phyloP scores from a whole-genome alignment of 2,797 vertebrate genomes.

The Spinibarbus caldwelli region DNA sequence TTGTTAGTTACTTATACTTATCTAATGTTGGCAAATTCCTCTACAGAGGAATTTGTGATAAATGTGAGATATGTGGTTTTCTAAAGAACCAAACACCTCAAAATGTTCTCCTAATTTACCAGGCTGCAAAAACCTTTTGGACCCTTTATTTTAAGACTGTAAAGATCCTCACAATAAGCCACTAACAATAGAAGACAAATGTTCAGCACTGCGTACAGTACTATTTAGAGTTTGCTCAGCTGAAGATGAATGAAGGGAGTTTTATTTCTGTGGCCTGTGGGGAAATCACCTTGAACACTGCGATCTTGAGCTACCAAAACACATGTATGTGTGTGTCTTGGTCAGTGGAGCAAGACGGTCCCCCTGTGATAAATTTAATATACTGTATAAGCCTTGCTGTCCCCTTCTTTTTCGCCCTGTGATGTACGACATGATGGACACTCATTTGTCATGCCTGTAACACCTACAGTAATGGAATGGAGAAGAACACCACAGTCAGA shows the following conservation, averaged over 20 bases:
- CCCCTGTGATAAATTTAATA: constrained; percentile 57
- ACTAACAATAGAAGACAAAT: constrained; percentile 28
- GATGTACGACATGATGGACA: constrained; percentile 66
- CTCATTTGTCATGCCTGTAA: constrained; percentile 67
- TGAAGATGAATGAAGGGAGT: constrained; percentile 25
- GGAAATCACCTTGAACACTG: constrained; percentile 47
- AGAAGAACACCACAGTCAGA: neutral
- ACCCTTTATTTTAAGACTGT: neutral
- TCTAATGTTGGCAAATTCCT: too few species aligned
- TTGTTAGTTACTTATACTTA: too few species aligned
- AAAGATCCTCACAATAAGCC: neutral
- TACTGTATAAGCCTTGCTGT: constrained; percentile 49
- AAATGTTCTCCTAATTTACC: neutral
- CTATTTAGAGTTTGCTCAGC: constrained; percentile 13
- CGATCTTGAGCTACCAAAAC: constrained; percentile 34
- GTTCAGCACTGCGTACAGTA: constrained; percentile 3
- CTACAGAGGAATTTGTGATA: too few species aligned
- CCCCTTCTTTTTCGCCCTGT: constrained; percentile 54
- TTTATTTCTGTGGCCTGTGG: constrained; percentile 42
- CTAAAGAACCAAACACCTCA: neutral
- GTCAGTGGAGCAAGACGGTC: constrained; percentile 52
- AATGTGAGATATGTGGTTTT: neutral
- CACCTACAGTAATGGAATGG: constrained; percentile 49
- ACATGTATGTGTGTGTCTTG: constrained; percentile 59
- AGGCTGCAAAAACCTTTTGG: too few species aligned